These are phyloP conservation scores for Palloptera scutellata DNA, from an alignment of 2,888 invertebrate genomes.

Conservation along the genomic window DNA sequence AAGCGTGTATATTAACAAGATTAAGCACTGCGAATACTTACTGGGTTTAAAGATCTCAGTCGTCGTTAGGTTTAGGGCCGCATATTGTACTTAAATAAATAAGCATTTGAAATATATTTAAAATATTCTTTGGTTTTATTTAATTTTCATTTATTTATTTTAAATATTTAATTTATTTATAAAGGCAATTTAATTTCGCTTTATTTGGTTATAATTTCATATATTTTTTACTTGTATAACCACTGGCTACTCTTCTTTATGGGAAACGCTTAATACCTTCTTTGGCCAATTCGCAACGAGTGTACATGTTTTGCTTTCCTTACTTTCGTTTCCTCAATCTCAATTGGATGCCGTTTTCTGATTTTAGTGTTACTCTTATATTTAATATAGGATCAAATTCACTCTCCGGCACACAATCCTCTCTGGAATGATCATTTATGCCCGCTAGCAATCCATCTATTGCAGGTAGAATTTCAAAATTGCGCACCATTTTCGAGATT, in stretches of 20 bases:
- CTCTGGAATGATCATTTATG: slow-evolving; percentile 51
- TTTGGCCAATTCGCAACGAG: too few species aligned
- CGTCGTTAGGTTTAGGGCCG: background rate
- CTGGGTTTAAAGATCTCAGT: background rate
- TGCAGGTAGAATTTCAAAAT: slow-evolving; percentile 62
- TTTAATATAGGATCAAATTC: slow-evolving; percentile 61
- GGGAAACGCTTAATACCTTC: background rate
- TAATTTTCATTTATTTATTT: background rate
- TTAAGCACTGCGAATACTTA: background rate
- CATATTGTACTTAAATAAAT: background rate
- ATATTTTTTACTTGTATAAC: too few species aligned
- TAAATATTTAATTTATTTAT: slow-evolving; percentile 1
- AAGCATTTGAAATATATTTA: too few species aligned
- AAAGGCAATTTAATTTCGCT: background rate
- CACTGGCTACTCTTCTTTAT: background rate
- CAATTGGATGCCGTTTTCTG: slow-evolving; percentile 65
- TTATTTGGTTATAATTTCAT: too few species aligned
- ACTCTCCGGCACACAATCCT: slow-evolving; percentile 51
- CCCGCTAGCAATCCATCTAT: slow-evolving; percentile 47
- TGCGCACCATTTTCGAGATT: slow-evolving; percentile 65
- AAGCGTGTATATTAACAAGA: background rate
- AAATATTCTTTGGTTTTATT: background rate
- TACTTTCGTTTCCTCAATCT: slow-evolving; percentile 49
- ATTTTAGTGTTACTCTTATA: slow-evolving; percentile 65
- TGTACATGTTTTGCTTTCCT: background rate